A percentile compares a stretch with the other conserved stretches of the same genome.
phyloP scores from a whole-genome alignment of 2,113 vertebrate species.

The Collichthys lucidus region DNA sequence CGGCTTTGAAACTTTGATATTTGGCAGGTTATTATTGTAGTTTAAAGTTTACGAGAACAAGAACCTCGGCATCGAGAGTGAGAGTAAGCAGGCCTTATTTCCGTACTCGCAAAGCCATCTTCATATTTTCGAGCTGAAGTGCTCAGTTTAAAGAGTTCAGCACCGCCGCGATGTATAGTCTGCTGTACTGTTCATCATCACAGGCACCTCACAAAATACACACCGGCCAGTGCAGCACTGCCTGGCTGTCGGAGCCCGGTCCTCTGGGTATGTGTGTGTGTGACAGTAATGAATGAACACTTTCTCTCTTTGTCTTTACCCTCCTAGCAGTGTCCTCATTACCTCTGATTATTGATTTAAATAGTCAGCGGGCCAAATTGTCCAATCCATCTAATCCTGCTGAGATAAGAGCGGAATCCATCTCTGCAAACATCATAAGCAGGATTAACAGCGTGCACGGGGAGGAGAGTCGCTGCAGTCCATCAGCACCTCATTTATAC shows the following conservation, averaged over 20 bases:
- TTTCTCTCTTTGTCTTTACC: neutral
- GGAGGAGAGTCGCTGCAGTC: slow-evolving; percentile 35
- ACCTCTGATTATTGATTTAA: slow-evolving; percentile 43
- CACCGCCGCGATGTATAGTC: slow-evolving; percentile 38
- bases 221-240: slow-evolving; percentile 36
- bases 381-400: slow-evolving; percentile 15
- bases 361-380: slow-evolving; percentile 15
- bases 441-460: slow-evolving; percentile 15
- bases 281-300: slow-evolving; percentile 31
- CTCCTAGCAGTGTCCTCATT: slow-evolving; percentile 25
- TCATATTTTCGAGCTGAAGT: slow-evolving; percentile 46
- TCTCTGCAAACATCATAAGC: slow-evolving; percentile 10
- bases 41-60: slow-evolving; percentile 46
- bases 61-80: slow-evolving; percentile 20
- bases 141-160: slow-evolving; percentile 49
- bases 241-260: slow-evolving; percentile 27
- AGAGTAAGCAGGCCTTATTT: slow-evolving; percentile 38
- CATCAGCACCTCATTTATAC: slow-evolving; percentile 63
- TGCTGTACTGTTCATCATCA: slow-evolving; percentile 76
- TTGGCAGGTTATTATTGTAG: slow-evolving; percentile 60
- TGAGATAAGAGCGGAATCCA: slow-evolving; percentile 25
- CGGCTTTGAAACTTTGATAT: neutral
- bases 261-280: slow-evolving; percentile 41
- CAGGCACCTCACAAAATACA: slow-evolving; percentile 77
- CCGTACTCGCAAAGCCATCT: slow-evolving; percentile 47